Base-by-base conservation (phyloP, 2,888 invertebrate genomes). In the Diadegma fenestrale region DNA sequence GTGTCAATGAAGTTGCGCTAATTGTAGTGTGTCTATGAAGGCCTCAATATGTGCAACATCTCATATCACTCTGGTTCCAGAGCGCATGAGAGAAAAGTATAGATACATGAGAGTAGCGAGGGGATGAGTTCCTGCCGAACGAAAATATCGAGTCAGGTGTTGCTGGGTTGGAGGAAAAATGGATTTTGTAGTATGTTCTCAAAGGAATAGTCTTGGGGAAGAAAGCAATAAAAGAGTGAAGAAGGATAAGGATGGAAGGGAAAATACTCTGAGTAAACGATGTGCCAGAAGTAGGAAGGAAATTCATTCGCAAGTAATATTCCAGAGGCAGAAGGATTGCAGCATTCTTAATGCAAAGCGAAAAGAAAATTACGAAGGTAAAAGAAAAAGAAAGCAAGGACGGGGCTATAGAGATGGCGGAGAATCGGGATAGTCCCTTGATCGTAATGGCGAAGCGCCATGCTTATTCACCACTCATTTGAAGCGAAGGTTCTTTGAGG, bases 251-350 rank as follows among this genome's bases (percentile, higher is more conserved):
- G 37, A 41, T 41, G 37, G 58, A 48, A 22, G 22, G 61, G 14
- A 10, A 22, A n/a, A 54, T 14, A 66, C 48, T 48, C 43, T 51
- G 43, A 69, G 68, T 30, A 10, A 69, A 54, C 63, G 61, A 48
- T 73, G 58, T 33, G 77, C 26, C 69, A 61, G 37, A 75, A 83
- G 79, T 61, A 37, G 17, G 30, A 19, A 30, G 80, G 72, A 43
- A 77, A 84, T 84, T 80, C 77, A 80, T 80, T 77, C 43, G 64
- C 72, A 73, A 80, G 84, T 84, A 81, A 84, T 84, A 81, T 73
- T 71, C 48, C 61, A 33, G 43, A 75, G 64, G 76, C 51, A 48
- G 51, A 61, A 75, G 71, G 64, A 66, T 77, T 26, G 26, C 54
- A n/a, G 48, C 41, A 41, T 64, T 77, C 68, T 82, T 81, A 43